A percentile compares a stretch with the other conserved stretches of the same genome.
These are phyloP conservation scores for Antennarius maculatus DNA, from an alignment of 2,797 vertebrate species.

Conservation along the genomic window DNA sequence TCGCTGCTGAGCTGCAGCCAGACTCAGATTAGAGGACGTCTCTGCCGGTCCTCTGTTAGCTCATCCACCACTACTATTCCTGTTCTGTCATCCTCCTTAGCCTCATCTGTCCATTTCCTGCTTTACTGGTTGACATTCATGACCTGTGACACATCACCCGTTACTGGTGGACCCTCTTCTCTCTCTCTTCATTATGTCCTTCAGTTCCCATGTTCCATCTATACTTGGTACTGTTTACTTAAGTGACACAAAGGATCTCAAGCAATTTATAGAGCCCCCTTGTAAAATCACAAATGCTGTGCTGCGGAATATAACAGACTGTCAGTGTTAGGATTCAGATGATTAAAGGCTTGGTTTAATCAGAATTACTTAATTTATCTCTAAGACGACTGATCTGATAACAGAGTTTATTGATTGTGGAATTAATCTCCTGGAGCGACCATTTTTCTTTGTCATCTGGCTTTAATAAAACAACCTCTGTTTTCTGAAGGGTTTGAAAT, in stretches of 20 bases:
- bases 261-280: neutral
- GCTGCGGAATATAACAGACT: neutral
- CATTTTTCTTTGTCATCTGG: neutral
- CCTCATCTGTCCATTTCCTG: slow-evolving; percentile 21
- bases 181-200: neutral
- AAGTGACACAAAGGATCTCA: neutral
- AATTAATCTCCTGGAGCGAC: too few species aligned
- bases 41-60: neutral
- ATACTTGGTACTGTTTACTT: neutral
- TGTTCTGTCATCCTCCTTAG: slow-evolving; percentile 8
- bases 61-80: slow-evolving; percentile 19
- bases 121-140: slow-evolving; percentile 13
- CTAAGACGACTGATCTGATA: too few species aligned
- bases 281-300: neutral
- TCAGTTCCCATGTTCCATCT: neutral
- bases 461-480: neutral
- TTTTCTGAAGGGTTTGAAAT: neutral
- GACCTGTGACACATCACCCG: slow-evolving; percentile 4
- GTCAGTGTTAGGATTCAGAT: neutral
- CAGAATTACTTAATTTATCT: neutral
- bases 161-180: neutral
- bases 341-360: neutral
- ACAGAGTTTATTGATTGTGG: too few species aligned
- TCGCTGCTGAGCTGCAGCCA: slow-evolving; percentile 15
- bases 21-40: slow-evolving; percentile 24